Percentiles rank a stretch among this genome's conserved stretches.
phyloP scores from a whole-genome alignment of 2,888 invertebrate genomes.

The Malthinus seriepunctatus region DNA sequence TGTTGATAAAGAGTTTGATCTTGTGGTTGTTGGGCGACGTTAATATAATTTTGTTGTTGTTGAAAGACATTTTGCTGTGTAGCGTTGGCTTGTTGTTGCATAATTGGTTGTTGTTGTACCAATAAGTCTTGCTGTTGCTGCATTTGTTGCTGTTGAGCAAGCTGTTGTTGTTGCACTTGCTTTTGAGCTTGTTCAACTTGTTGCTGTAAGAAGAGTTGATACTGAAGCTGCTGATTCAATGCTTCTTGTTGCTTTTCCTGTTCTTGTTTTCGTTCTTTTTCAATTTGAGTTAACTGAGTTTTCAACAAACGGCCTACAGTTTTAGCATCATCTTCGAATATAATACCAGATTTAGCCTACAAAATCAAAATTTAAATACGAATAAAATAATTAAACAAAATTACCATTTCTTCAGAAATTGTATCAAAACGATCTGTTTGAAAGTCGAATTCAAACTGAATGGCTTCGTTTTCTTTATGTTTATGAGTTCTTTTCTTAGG shows the following conservation, averaged over 20 bases:
- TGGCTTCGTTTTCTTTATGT: slow-evolving; percentile 98
- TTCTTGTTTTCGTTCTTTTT: slow-evolving; percentile 63
- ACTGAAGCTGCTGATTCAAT: slow-evolving; percentile 60
- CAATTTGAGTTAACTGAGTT: slow-evolving; percentile 79
- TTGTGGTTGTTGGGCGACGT: slow-evolving; percentile 13
- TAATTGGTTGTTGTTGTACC: slow-evolving; percentile 7
- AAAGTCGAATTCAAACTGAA: slow-evolving; percentile 97
- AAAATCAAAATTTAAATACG: not conserved
- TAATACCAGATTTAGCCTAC: slow-evolving; percentile 85
- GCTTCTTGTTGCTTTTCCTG: slow-evolving; percentile 53
- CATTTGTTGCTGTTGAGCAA: slow-evolving; percentile 12
- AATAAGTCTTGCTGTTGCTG: slow-evolving; percentile 35
- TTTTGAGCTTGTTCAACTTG: slow-evolving; percentile 63
- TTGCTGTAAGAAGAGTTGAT: slow-evolving; percentile 61
- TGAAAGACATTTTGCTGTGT: slow-evolving; percentile 11
- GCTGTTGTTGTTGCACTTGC: slow-evolving; percentile 51
- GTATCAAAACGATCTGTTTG: slow-evolving; percentile 90
- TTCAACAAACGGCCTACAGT: slow-evolving; percentile 89
- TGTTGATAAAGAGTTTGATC: slow-evolving; percentile 8
- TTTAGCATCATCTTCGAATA: slow-evolving; percentile 93
- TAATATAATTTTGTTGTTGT: slow-evolving; percentile 18
- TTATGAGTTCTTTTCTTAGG: slow-evolving; percentile 96
- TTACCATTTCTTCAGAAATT: slow-evolving; percentile 90
- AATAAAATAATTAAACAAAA: slow-evolving; percentile 17
- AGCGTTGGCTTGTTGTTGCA: slow-evolving; percentile 4